Conservation (phyloP, 2,113 vertebrate species). For the Pardalotus punctatus region DNA sequence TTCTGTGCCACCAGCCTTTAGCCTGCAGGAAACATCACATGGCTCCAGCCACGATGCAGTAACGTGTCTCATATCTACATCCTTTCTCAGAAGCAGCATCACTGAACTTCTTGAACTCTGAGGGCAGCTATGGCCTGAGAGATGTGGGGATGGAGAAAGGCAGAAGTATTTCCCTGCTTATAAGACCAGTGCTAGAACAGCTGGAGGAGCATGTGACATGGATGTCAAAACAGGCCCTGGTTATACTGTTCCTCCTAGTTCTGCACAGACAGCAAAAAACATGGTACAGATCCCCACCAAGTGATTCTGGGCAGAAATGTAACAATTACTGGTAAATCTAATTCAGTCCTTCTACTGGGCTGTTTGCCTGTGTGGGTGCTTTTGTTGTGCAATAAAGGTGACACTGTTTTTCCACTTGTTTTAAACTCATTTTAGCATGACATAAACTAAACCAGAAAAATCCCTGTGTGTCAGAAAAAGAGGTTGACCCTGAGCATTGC, state of each 20-base stretch:
- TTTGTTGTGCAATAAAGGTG: background rate
- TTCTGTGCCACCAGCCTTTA: background rate
- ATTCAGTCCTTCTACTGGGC: background rate
- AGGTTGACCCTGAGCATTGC: background rate
- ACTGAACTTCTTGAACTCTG: background rate
- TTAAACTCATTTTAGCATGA: background rate
- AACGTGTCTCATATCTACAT: rapidly evolving
- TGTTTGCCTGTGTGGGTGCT: background rate
- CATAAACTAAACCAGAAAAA: conserved; percentile 8
- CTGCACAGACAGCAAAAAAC: background rate
- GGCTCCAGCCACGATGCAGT: background rate
- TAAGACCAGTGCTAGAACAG: background rate
- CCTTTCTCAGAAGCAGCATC: background rate
- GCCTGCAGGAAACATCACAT: background rate
- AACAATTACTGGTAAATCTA: background rate
- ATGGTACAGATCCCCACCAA: rapidly evolving
- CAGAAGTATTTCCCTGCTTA: background rate
- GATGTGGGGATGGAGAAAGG: background rate
- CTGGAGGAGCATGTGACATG: background rate
- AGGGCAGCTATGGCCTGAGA: background rate
- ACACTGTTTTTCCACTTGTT: background rate
- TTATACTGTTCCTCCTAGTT: background rate
- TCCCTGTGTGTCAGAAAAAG: background rate
- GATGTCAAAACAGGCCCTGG: background rate
- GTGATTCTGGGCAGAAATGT: background rate